Conservation (phyloP, 2,888 invertebrate genomes). For the Ecliptopera silaceata region DNA sequence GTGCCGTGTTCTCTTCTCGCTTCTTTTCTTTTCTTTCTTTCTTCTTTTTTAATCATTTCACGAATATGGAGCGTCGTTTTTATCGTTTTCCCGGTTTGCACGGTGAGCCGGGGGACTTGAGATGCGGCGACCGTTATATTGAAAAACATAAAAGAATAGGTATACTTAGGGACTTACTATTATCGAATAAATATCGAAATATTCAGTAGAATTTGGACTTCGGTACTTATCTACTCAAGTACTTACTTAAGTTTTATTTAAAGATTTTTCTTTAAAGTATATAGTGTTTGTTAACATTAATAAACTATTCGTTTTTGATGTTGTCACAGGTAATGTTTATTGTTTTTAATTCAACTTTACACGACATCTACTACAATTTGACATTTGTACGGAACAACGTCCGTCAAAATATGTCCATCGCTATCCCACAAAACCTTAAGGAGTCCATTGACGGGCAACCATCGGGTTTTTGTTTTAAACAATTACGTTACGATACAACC, state of each 20-base stretch:
- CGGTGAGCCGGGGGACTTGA: background rate
- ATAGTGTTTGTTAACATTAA: too few species aligned
- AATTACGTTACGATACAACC: slow-evolving; percentile 29
- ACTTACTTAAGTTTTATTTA: too few species aligned
- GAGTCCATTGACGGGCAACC: slow-evolving; percentile 21
- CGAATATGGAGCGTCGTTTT: slow-evolving; percentile 81
- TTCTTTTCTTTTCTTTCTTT: slow-evolving; percentile 68
- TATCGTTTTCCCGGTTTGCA: slow-evolving; percentile 73
- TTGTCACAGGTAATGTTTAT: too few species aligned
- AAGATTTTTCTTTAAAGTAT: too few species aligned
- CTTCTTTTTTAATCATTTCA: slow-evolving; percentile 80
- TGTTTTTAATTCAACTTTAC: too few species aligned
- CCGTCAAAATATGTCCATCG: slow-evolving; percentile 2
- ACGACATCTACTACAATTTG: too few species aligned
- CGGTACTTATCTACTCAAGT: too few species aligned
- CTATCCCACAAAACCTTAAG: slow-evolving; percentile 1
- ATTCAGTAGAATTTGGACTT: too few species aligned
- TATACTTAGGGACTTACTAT: too few species aligned
- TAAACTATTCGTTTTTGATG: too few species aligned
- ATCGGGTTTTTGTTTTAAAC: slow-evolving; percentile 27
- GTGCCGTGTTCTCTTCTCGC: slow-evolving; percentile 63
- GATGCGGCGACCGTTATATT: background rate
- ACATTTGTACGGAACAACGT: background rate
- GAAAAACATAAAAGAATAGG: too few species aligned
- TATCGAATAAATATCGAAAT: too few species aligned